A percentile compares a stretch with the other conserved stretches of the same genome.
Evolutionary conservation across 2,888 invertebrate genomes (phyloP).

Genomic region (Urechis unicinctus): DNA sequence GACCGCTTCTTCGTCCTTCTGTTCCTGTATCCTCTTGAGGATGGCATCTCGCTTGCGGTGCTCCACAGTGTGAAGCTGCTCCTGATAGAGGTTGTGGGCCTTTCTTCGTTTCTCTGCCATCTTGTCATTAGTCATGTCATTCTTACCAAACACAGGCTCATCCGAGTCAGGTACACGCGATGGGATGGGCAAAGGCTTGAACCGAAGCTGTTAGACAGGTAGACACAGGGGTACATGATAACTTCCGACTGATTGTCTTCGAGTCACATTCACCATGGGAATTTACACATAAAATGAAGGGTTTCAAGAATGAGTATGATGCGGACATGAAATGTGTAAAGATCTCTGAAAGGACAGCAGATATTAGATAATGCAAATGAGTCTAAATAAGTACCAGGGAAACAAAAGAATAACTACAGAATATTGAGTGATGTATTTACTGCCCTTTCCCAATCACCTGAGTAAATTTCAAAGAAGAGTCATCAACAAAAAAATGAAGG

Average conservation of each 20-base stretch:
- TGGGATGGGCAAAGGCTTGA: slow-evolving; percentile 44
- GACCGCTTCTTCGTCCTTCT: slow-evolving; percentile 43
- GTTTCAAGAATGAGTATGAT: too few species aligned
- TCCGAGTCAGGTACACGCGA: slow-evolving; percentile 38
- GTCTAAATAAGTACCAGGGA: too few species aligned
- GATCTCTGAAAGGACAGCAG: too few species aligned
- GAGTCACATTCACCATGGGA: too few species aligned
- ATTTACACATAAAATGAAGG: too few species aligned
- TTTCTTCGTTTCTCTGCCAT: slow-evolving; percentile 38
- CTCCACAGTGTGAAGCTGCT: slow-evolving; percentile 44
- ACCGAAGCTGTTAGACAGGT: slow-evolving; percentile 30
- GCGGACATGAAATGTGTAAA: too few species aligned
- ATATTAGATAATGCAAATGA: not conserved
- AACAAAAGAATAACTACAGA: not conserved
- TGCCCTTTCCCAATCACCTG: too few species aligned
- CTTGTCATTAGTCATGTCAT: slow-evolving; percentile 46
- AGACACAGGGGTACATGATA: not conserved
- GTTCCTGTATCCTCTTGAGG: slow-evolving; percentile 40
- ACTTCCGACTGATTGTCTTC: not conserved
- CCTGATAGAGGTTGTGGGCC: slow-evolving; percentile 42
- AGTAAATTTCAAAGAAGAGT: too few species aligned
- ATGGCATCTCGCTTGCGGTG: slow-evolving; percentile 46
- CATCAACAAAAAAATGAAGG: too few species aligned
- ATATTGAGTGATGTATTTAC: too few species aligned
- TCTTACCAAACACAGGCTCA: slow-evolving; percentile 44